These are phyloP conservation scores for Drosophila lowei DNA, from an alignment of 1,140 invertebrate species.

Conservation along the genomic window DNA sequence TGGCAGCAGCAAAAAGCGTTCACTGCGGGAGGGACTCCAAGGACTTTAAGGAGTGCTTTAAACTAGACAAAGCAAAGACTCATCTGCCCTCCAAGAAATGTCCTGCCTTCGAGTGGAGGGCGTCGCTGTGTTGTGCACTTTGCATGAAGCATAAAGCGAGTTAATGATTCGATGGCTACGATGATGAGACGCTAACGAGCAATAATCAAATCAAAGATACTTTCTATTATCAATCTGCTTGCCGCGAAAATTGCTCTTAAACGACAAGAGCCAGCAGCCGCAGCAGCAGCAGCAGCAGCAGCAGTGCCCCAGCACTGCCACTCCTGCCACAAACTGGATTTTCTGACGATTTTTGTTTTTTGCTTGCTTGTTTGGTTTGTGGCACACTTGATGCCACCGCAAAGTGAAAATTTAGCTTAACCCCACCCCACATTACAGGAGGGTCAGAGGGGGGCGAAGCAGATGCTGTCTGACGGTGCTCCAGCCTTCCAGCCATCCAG, in stretches of 20 bases:
- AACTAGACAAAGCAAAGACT: slow-evolving; percentile 1
- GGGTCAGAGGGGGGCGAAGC: too few species aligned
- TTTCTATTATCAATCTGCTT: slow-evolving; percentile 66
- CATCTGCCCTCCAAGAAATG: not conserved
- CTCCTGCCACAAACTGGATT: slow-evolving; percentile 6
- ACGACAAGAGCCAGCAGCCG: slow-evolving; percentile 26
- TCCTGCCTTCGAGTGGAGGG: not conserved
- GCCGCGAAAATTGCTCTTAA: slow-evolving; percentile 50
- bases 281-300: slow-evolving; percentile 20
- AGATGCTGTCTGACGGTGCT: slow-evolving; percentile 10
- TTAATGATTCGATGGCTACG: slow-evolving; percentile 71
- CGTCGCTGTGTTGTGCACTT: slow-evolving; percentile 50
- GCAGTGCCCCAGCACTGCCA: not conserved
- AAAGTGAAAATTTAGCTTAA: slow-evolving; percentile 52
- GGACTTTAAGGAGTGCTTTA: slow-evolving; percentile 7
- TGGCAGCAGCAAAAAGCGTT: slow-evolving; percentile 24
- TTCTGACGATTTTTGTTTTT: slow-evolving; percentile 24
- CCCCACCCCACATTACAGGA: slow-evolving; percentile 28
- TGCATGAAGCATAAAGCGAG: slow-evolving; percentile 64
- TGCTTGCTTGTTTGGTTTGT: too few species aligned
- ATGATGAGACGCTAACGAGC: slow-evolving; percentile 67
- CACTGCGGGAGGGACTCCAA: not conserved
- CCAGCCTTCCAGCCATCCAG: not conserved
- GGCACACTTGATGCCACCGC: slow-evolving; percentile 16
- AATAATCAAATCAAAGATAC: slow-evolving; percentile 81